Conservation (phyloP, 2,797 vertebrate genomes). For the Mus minutoides region DNA sequence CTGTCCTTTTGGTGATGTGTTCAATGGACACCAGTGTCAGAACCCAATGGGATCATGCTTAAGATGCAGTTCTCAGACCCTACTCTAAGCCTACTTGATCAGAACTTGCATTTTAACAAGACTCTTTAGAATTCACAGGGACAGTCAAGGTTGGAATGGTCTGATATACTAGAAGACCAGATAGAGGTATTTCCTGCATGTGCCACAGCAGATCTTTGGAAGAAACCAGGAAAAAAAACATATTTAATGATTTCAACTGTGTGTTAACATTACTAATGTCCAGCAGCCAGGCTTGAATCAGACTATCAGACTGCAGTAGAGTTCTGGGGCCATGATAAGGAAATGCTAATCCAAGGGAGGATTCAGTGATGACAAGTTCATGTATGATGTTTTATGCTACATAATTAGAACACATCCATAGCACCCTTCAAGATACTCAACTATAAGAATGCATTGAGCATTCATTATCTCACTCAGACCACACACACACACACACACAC, state of each 20-base stretch:
- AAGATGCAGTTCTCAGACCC: background rate
- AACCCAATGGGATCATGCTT: background rate
- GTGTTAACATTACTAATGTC: background rate
- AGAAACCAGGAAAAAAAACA: background rate
- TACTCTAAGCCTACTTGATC: background rate
- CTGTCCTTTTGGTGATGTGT: background rate
- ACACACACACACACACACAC: background rate
- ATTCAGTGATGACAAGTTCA: background rate
- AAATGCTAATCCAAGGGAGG: background rate
- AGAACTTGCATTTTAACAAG: background rate
- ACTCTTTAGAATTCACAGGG: background rate
- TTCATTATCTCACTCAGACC: background rate
- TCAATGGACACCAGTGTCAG: background rate
- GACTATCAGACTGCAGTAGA: background rate
- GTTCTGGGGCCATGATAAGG: accelerated
- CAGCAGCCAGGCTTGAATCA: background rate
- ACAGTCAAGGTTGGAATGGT: background rate
- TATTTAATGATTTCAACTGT: background rate
- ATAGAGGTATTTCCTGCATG: background rate
- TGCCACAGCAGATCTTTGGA: background rate
- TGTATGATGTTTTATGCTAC: too few relatives aligned
- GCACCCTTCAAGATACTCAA: background rate
- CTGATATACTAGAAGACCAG: background rate
- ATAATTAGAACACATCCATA: background rate
- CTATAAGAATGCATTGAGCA: background rate